These are phyloP conservation scores for Cranoglanis bouderius DNA, from an alignment of 2,113 vertebrate genomes.

Conservation along the genomic window DNA sequence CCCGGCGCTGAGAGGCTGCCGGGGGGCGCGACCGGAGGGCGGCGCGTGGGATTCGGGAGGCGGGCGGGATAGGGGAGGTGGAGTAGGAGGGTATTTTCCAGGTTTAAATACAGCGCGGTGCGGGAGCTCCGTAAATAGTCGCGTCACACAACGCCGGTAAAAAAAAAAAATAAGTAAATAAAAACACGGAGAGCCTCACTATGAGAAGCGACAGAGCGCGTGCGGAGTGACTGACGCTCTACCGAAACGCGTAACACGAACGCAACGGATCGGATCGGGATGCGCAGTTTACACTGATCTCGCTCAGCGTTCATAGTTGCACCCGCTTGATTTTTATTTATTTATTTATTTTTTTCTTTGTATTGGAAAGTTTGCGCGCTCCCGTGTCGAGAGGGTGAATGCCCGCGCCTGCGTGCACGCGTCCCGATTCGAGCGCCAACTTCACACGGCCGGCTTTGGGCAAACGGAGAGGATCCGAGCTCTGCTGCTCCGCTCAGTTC, in stretches of 20 bases:
- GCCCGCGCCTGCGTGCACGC: slow-evolving; percentile 70
- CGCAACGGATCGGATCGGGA: neutral
- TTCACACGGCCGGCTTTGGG: slow-evolving; percentile 69
- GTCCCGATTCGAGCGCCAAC: slow-evolving; percentile 75
- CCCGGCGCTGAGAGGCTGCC: slow-evolving; percentile 64
- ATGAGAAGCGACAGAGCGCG: slow-evolving; percentile 27
- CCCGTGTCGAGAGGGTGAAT: slow-evolving; percentile 69
- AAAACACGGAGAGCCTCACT: slow-evolving; percentile 62
- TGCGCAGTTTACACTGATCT: slow-evolving; percentile 3
- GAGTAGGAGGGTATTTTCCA: slow-evolving; percentile 79
- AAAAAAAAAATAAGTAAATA: slow-evolving; percentile 24
- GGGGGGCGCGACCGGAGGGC: slow-evolving; percentile 79
- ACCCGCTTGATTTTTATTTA: neutral
- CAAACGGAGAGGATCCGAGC: slow-evolving; percentile 72
- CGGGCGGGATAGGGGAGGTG: neutral
- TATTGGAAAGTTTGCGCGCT: slow-evolving; percentile 23
- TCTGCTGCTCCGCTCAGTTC: slow-evolving; percentile 62
- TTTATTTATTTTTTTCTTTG: neutral
- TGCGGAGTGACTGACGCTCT: slow-evolving; percentile 22
- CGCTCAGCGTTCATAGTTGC: neutral
- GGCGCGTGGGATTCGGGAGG: slow-evolving; percentile 69
- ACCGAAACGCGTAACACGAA: neutral
- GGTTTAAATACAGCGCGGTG: slow-evolving; percentile 87
- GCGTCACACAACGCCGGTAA: slow-evolving; percentile 81
- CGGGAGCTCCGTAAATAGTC: slow-evolving; percentile 74